Evolutionary conservation across 2,888 invertebrate species (phyloP).

Genomic region (Drosophila pullipes): DNA sequence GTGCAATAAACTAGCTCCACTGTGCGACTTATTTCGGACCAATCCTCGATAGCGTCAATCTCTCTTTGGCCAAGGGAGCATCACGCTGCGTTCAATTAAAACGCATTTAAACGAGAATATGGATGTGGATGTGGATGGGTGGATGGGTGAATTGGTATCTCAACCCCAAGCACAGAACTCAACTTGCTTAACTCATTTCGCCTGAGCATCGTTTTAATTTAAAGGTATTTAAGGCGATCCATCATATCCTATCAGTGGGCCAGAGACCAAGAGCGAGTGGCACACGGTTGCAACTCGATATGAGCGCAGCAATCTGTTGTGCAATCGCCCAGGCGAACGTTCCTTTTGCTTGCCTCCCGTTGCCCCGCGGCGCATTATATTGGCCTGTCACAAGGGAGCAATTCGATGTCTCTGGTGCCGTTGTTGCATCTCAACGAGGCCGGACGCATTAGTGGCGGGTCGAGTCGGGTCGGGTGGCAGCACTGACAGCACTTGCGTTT

Average conservation of each 20-base stretch:
- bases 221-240: conserved; percentile 85
- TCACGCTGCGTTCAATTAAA: conserved; percentile 81
- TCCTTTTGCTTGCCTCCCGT: conserved; percentile 12
- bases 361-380: conserved; percentile 85
- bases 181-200: conserved; percentile 68
- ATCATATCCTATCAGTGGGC: conserved; percentile 79
- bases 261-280: conserved; percentile 14
- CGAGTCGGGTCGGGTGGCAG: conserved; percentile 66
- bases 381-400: conserved; percentile 86
- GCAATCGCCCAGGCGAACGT: conserved; percentile 69
- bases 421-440: conserved; percentile 41
- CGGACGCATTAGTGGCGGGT: conserved; percentile 58
- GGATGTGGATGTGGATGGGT: not conserved
- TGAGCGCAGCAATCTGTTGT: conserved; percentile 84
- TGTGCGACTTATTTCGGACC: not conserved
- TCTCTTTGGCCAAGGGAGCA: conserved; percentile 17
- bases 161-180: conserved; percentile 24
- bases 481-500: conserved; percentile 74
- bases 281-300: conserved; percentile 82
- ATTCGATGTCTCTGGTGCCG: conserved; percentile 80
- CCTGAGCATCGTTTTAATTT: conserved; percentile 82
- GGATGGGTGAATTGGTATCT: conserved; percentile 1
- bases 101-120: conserved; percentile 71
- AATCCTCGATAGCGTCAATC: conserved; percentile 14
- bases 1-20: not conserved